Evolutionary conservation across 2,113 vertebrate species (phyloP).

Genomic region (Elaphurus davidianus): DNA sequence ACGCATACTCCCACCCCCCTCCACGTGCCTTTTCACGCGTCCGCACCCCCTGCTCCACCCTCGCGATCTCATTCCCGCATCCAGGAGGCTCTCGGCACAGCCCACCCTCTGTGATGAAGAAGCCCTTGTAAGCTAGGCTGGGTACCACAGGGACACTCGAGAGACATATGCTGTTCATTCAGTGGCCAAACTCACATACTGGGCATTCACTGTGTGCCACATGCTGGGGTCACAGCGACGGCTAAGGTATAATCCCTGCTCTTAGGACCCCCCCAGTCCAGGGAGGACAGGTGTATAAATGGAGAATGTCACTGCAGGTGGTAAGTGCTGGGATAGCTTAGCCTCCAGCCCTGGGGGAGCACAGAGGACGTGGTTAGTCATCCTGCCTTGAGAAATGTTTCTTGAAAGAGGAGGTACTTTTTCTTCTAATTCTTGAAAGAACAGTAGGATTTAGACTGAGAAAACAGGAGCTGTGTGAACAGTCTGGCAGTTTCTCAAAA

Average conservation of each 20-base stretch:
- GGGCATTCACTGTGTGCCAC: background rate
- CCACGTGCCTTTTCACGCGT: rapidly evolving
- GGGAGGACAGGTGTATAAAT: background rate
- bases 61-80: background rate
- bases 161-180: background rate
- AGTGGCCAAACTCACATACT: background rate
- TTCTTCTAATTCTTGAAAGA: background rate
- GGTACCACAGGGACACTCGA: background rate
- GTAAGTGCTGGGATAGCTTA: background rate
- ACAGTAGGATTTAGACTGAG: background rate
- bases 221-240: background rate
- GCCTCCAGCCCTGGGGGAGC: background rate
- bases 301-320: background rate
- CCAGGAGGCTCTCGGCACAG: background rate
- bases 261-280: background rate
- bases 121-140: background rate
- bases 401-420: background rate
- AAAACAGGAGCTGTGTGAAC: background rate
- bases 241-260: background rate
- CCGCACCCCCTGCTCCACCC: background rate
- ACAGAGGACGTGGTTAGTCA: background rate
- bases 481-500: background rate
- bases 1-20: background rate
- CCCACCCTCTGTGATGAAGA: background rate
- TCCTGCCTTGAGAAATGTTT: background rate